Base-by-base conservation (phyloP, 2,797 vertebrate species). In the Paratrypauchen microcephalus region DNA sequence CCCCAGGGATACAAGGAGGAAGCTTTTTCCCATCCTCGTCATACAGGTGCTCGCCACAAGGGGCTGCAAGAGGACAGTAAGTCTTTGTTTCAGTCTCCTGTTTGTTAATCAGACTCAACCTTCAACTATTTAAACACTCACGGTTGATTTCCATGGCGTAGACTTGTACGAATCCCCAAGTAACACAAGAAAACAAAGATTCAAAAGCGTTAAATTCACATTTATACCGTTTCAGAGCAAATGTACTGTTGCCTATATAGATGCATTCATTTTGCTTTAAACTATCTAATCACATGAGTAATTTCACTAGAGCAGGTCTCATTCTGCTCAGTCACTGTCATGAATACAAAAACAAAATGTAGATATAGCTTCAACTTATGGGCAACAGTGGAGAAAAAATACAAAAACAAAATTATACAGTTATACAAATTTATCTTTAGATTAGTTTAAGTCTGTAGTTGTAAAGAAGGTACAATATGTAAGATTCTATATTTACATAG, bases 141-240 rank as follows among this genome's bases (percentile, higher is more conserved):
- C 98, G 98, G 83, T 99, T 99, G 78, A 99, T 99, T 94, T 99
- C 98, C 98, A 99, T 99, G 75, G 98, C 97, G 85, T 99, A 99
- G 89, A 99, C 98, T 99, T 88, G 60, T 71, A 32, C 76, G 63
- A 69, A 71, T 75, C 84, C 68, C 75, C 75, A 85, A 28, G 82
- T 66, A 45, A 91, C 73, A 83, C 68, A 72, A 71, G 47, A 75
- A 78, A 74, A 80, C 47, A 78, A 68, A 74, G 59, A 0, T 21
- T 86, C 81, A 85, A 69, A 63, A 80, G 74, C 50, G 59, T 69
- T 57, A 16, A 50, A 65, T 4, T 36, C 3, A 11, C 32, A 28
- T 67, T 71, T 45, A 61, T 47, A 24, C 13, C 16, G 54, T 23
- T 21, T 21, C 28, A 59, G 15, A n/a, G 6, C 26, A 16, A 32